Percentiles rank a stretch among this genome's conserved stretches.
These are phyloP conservation scores for Coranthus polyacanthus DNA, from an alignment of 2,797 vertebrate genomes.

Conservation along the genomic window DNA sequence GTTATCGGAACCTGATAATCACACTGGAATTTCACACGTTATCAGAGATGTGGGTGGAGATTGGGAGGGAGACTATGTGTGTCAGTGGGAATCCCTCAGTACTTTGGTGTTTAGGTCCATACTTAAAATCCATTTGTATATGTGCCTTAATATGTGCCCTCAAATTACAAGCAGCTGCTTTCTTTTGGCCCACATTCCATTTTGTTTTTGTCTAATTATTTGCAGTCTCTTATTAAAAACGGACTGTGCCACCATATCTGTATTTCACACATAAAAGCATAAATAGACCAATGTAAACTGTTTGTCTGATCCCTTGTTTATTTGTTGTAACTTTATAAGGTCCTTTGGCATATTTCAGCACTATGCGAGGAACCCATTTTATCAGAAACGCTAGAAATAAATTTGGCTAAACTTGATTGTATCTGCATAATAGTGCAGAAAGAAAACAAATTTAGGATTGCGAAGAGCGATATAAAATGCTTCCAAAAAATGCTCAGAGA, in stretches of 20 bases:
- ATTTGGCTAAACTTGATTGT: conserved; percentile 22
- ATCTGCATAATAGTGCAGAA: conserved; percentile 18
- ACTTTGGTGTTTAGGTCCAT: conserved; percentile 1
- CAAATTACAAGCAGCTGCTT: conserved; percentile 14
- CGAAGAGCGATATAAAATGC: neutral
- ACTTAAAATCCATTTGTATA: neutral
- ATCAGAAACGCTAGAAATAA: conserved; percentile 30
- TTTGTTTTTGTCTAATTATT: conserved; percentile 4
- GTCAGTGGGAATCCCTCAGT: conserved; percentile 11
- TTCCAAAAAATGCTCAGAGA: neutral
- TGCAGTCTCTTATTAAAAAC: conserved; percentile 1
- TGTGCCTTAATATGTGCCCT: neutral
- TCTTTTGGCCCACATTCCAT: conserved; percentile 3
- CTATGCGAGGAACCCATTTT: conserved; percentile 14
- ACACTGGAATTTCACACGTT: conserved; percentile 12
- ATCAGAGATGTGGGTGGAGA: conserved; percentile 5
- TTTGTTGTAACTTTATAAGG: neutral
- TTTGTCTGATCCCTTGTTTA: conserved; percentile 1
- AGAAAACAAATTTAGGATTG: conserved; percentile 1
- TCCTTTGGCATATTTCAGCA: neutral
- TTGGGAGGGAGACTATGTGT: neutral
- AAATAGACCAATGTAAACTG: too few species aligned
- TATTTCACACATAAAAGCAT: neutral
- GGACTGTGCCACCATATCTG: neutral
- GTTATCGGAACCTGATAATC: conserved; percentile 16